Conservation (phyloP, 1,140 invertebrate genomes). For the Trichonephila inaurata region DNA sequence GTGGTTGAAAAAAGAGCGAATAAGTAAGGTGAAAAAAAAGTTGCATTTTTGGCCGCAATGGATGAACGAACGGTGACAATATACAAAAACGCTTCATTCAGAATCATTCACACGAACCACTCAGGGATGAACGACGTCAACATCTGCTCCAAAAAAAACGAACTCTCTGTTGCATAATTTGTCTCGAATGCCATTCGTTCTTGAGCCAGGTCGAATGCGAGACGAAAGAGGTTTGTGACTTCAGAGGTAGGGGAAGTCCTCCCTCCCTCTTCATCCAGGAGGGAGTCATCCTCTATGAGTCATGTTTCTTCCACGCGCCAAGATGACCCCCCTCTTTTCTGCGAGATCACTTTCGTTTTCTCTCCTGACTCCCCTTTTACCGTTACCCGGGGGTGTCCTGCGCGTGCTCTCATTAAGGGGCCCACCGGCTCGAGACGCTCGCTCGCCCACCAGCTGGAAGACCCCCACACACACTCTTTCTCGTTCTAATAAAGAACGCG, state of each 20-base stretch:
- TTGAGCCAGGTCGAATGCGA: neutral
- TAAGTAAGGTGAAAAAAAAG: too few relatives aligned
- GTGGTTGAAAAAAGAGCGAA: too few relatives aligned
- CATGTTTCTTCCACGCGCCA: conserved; percentile 2
- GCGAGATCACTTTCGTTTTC: conserved; percentile 56
- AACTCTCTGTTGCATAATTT: too few relatives aligned
- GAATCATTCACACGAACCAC: too few relatives aligned
- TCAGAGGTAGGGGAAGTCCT: neutral
- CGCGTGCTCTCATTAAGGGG: conserved; percentile 67
- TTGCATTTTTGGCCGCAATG: too few relatives aligned
- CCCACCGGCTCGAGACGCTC: conserved; percentile 54
- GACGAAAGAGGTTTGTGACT: neutral
- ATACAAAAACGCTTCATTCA: too few relatives aligned
- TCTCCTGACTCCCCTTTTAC: neutral
- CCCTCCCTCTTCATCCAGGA: neutral
- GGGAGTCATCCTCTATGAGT: conserved; percentile 22
- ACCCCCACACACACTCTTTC: neutral
- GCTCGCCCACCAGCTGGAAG: conserved; percentile 36
- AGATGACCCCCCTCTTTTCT: neutral
- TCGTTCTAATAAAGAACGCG: too few relatives aligned
- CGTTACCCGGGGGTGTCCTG: neutral
- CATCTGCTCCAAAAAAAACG: too few relatives aligned
- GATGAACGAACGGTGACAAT: too few relatives aligned
- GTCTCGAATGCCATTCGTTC: neutral
- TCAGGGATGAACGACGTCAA: too few relatives aligned